Percentiles rank a stretch among this genome's conserved stretches.
phyloP scores from a whole-genome alignment of 2,113 vertebrate genomes.

The Ophiodon elongatus region DNA sequence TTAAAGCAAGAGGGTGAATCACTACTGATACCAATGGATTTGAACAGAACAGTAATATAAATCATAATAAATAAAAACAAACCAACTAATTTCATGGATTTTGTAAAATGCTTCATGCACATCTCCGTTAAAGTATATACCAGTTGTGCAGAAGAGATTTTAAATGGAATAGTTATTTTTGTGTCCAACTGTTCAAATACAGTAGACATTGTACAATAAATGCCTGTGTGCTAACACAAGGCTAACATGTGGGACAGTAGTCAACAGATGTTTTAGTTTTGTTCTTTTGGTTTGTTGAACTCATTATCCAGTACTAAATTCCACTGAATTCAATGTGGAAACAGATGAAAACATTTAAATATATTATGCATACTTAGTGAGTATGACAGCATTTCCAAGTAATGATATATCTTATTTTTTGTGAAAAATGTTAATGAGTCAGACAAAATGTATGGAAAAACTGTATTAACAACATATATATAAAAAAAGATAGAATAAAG shows the following conservation, averaged over 20 bases:
- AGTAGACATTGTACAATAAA: constrained; percentile 30
- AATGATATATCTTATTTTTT: constrained; percentile 55
- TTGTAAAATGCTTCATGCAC: constrained; percentile 28
- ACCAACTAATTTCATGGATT: constrained; percentile 48
- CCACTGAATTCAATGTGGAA: constrained; percentile 60
- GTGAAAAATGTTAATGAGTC: constrained; percentile 71
- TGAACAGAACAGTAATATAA: constrained; percentile 67
- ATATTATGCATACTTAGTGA: constrained; percentile 58
- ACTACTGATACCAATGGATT: constrained; percentile 61
- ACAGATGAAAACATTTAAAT: constrained; percentile 78
- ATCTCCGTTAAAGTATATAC: constrained; percentile 24
- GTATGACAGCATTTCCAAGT: constrained; percentile 54
- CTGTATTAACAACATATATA: constrained; percentile 71
- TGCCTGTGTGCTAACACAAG: constrained; percentile 40
- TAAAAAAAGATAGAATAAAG: constrained; percentile 76
- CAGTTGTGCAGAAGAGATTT: constrained; percentile 42
- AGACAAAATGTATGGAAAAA: constrained; percentile 81
- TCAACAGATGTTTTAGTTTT: constrained; percentile 12
- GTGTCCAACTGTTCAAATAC: constrained; percentile 25
- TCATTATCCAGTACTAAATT: constrained; percentile 27
- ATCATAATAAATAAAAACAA: constrained; percentile 59
- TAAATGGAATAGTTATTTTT: constrained; percentile 23
- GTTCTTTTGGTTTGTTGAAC: neutral
- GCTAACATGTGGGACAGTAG: constrained; percentile 15
- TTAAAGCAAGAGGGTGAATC: constrained; percentile 73